Evolutionary conservation across 2,113 vertebrate genomes (phyloP), one percentile per base, ranked within the genome.

Genomic region (Heterochromis multidens): DNA sequence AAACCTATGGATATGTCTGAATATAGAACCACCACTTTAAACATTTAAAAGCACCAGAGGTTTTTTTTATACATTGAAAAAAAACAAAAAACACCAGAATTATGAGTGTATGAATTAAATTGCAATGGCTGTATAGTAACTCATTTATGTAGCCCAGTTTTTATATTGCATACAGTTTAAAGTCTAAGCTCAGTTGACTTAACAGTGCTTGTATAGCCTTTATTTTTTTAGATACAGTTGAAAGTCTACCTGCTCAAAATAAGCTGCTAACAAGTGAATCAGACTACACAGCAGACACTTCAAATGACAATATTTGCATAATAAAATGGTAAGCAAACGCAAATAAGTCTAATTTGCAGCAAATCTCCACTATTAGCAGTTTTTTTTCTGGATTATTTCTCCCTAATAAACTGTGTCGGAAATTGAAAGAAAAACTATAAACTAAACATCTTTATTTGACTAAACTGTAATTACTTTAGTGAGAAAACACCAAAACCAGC

Each of bases 341-440:
- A 52, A 74, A 5, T 29, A 2, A 52, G 67, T 31, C 43, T 8
- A 31, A 74, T 74, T 74, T 52, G 43, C 2, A 52, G 21, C 29
- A 52, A 3, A 8, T 52, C 43, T 37, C 33, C 21, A 11, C 2
- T 37, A 1, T 21, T 62, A 33, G 9, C 17, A 3, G 33, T 37
- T 23, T 65, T 65, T 37, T 65, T n/a, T 52, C 43, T 8, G 11
- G 17, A 74, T 49, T 74, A 52, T 21, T 52, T 52, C 17, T n/a
- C 6, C 27, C 29, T 52, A 49, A 52, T 21, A 3, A 52, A 14
- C 25, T 72, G 43, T 0, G 0, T 29, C 25, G 52, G 17, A 72
- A 29, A 70, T 65, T 40, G 33, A 46, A 46, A 46, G 1, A 46
- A 54, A 54, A 19, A 3, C 52, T 54, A 21, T 21, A 10, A 21